phyloP scores from a whole-genome alignment of 1,140 invertebrate species.

The Micrasema minimum region DNA sequence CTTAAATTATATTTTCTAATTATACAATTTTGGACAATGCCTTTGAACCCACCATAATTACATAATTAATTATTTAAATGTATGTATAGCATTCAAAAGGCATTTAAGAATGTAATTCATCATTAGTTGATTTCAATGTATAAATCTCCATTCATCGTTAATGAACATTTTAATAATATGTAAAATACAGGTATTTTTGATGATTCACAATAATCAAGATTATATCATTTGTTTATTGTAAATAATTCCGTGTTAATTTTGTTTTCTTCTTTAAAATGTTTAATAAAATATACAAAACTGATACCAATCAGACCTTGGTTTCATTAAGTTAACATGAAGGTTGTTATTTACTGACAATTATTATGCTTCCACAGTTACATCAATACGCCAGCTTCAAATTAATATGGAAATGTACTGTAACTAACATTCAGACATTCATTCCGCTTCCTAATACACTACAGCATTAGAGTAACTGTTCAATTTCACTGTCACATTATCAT shows the following conservation, averaged over 20 bases:
- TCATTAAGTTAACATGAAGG: slow-evolving; percentile 24
- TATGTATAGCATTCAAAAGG: neutral
- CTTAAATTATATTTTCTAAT: neutral
- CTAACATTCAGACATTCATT: slow-evolving; percentile 22
- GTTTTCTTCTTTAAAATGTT: slow-evolving; percentile 38
- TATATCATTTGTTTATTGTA: slow-evolving; percentile 33
- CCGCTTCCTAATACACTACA: slow-evolving; percentile 13
- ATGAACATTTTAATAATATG: slow-evolving; percentile 18
- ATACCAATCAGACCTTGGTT: slow-evolving; percentile 29
- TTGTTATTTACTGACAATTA: slow-evolving; percentile 2
- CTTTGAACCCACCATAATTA: no score
- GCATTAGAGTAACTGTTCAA: slow-evolving; percentile 11
- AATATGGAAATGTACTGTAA: neutral
- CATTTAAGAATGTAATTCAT: slow-evolving; percentile 12
- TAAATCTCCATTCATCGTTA: slow-evolving; percentile 24
- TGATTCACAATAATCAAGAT: slow-evolving; percentile 29
- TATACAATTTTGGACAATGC: no score
- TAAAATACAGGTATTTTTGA: slow-evolving; percentile 37
- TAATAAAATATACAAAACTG: slow-evolving; percentile 38
- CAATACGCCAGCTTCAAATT: no score
- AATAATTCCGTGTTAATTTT: slow-evolving; percentile 38
- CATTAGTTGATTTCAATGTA: slow-evolving; percentile 21
- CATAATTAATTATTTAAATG: neutral
- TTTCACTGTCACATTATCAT: no score
- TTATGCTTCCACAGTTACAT: neutral